Percentiles rank a stretch among this genome's conserved stretches.
These are phyloP conservation scores for Aphrophora alni DNA, from an alignment of 2,888 invertebrate genomes.

Conservation along the genomic window DNA sequence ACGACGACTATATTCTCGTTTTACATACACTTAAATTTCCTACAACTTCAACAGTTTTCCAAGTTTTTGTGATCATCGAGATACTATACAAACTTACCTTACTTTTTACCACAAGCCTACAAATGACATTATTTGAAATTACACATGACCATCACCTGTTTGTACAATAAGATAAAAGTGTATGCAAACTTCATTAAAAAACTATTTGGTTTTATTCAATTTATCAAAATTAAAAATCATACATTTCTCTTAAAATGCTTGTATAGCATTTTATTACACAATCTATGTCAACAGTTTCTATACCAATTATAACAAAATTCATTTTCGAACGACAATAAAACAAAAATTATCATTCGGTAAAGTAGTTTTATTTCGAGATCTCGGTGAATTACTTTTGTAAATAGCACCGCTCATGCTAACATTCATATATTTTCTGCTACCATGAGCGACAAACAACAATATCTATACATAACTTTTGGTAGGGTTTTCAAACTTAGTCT, in stretches of 20 bases:
- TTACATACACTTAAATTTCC: too few relatives aligned
- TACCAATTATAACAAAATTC: not conserved
- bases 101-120: too few relatives aligned
- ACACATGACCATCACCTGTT: not conserved
- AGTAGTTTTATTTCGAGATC: conserved; percentile 3
- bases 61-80: too few relatives aligned
- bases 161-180: not conserved
- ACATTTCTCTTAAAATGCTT: not conserved
- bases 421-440: not conserved
- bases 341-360: not conserved
- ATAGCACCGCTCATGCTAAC: not conserved
- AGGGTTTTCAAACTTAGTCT: not conserved
- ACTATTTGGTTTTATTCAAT: not conserved
- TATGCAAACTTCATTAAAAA: not conserved
- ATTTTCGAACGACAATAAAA: not conserved
- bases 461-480: not conserved
- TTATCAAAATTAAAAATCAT: not conserved
- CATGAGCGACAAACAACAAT: not conserved
- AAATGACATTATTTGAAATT: not conserved
- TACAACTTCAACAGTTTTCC: too few relatives aligned
- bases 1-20: too few relatives aligned
- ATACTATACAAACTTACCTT: too few relatives aligned
- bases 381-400: not conserved
- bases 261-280: not conserved
- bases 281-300: not conserved